Base-by-base conservation (phyloP, 1,140 invertebrate species). In the Trichonephila inaurata region DNA sequence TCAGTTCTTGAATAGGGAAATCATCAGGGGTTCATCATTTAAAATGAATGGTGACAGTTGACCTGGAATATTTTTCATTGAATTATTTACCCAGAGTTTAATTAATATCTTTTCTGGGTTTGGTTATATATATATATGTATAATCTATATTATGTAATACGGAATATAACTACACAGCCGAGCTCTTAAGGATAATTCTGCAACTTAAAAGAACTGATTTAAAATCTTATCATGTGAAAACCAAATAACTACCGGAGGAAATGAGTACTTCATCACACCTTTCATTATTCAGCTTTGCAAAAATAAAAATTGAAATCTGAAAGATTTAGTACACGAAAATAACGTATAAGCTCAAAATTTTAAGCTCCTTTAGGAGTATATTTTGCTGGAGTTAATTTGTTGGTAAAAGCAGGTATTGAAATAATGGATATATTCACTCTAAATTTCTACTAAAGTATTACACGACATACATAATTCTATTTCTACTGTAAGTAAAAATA, bases 301-400 rank as follows among this genome's bases (percentile, higher is more conserved):
- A 88, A 88, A 64, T 88, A 88, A 88, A 16, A 88, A 58, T 64
- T 33, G 86, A 64, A 88, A 88, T 88, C 60, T 88, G 24, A 88
- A 44, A 62, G 60, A 64, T 85, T 85, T 64, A 64, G 86, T 88
- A 64, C 86, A 64, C 61, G 86, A 88, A 88, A 88, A 64, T 88
- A 88, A 88, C 86, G 28, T 88, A 88, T 88, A 88, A 88, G 86
- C 86, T 88, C 86, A 88, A 66, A 88, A 88, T 88, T 77, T 88
- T 88, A 88, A 88, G 86, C 86, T 88, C 86, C 86, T 88, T 88
- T 64, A n/a, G 86, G 86, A 88, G 86, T 88, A 85, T 85, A 40
- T 88, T 61, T 64, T 88, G 86, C 86, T 88, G 44, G 83, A 85
- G 83, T 77, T 85, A 85, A 85, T 85, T 85, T 88, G 86, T 88